Percentiles rank a stretch among this genome's conserved stretches.
Conservation (phyloP, 1,140 invertebrate genomes). For the Acromyrmex charruanus region DNA sequence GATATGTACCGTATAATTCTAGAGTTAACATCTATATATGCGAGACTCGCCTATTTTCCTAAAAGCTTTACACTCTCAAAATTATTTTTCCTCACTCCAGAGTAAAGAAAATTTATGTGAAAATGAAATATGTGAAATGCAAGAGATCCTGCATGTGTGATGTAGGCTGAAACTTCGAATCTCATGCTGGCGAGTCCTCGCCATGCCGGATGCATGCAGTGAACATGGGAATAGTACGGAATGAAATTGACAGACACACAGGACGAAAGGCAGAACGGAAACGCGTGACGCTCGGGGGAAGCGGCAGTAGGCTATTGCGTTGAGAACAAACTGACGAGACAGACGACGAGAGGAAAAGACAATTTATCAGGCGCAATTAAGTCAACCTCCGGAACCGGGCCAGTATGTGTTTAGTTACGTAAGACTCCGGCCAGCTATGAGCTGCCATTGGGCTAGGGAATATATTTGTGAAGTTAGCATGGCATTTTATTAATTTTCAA, state of each 20-base stretch:
- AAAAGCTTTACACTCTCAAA: background rate
- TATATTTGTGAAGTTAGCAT: too few relatives aligned
- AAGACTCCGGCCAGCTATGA: constrained; percentile 20
- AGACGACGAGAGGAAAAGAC: constrained; percentile 58
- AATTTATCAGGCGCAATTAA: constrained; percentile 76
- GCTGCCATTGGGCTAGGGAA: constrained; percentile 4
- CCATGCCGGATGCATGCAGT: constrained; percentile 60
- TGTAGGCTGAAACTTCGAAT: constrained; percentile 43
- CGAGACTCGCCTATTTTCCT: background rate
- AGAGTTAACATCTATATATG: background rate
- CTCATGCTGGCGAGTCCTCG: constrained; percentile 22
- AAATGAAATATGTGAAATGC: background rate
- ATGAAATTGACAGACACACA: constrained; percentile 18
- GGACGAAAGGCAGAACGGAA: constrained; percentile 66
- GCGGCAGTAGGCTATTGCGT: constrained; percentile 53
- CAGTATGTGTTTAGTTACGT: constrained; percentile 45
- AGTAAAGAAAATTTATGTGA: background rate
- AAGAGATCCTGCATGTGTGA: too few relatives aligned
- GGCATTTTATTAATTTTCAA: too few relatives aligned
- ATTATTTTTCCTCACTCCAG: background rate
- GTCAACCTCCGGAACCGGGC: constrained; percentile 59
- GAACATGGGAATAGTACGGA: constrained; percentile 65
- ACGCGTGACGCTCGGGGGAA: constrained; percentile 27
- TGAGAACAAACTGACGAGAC: constrained; percentile 45
- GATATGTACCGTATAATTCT: background rate